A percentile compares a stretch with the other conserved stretches of the same genome.
Evolutionary conservation across 2,888 invertebrate species (phyloP).

Genomic region (Capitulum mitella): DNA sequence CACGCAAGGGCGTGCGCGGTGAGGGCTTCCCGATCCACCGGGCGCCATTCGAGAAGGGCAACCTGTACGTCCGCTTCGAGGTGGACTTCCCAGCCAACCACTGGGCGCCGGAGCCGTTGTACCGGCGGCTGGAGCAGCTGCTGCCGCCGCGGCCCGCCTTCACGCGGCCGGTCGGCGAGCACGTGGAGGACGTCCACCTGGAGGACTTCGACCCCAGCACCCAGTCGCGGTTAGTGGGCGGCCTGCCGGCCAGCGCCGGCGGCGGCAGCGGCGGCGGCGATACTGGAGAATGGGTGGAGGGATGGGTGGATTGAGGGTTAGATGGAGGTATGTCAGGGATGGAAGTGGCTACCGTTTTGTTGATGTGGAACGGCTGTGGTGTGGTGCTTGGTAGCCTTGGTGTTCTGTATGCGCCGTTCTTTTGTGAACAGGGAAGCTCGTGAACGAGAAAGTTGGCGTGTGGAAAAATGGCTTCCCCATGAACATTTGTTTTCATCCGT

Average conservation of each 20-base stretch:
- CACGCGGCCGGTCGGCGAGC: background rate
- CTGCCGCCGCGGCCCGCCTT: conserved; percentile 7
- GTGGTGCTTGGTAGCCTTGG: too few species aligned
- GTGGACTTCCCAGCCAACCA: conserved; percentile 70
- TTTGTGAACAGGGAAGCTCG: too few species aligned
- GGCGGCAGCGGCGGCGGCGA: background rate
- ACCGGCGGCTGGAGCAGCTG: background rate
- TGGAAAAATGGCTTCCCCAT: too few species aligned
- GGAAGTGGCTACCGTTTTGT: too few species aligned
- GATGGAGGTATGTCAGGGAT: too few species aligned
- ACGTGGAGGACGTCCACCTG: conserved; percentile 23
- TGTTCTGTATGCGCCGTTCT: too few species aligned
- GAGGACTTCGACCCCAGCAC: conserved; percentile 12
- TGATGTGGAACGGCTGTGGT: too few species aligned
- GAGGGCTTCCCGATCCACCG: conserved; percentile 87
- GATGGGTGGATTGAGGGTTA: too few species aligned
- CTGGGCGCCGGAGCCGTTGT: conserved; percentile 24
- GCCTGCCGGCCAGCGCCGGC: background rate
- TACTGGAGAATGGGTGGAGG: background rate
- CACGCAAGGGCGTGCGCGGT: conserved; percentile 54
- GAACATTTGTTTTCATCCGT: too few species aligned
- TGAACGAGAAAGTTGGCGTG: too few species aligned
- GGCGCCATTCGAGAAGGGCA: conserved; percentile 77
- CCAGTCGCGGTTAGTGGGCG: background rate
- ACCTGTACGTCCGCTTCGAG: conserved; percentile 76